Conservation (phyloP, 2,113 vertebrate genomes). For the Zosterops hypoxanthus region DNA sequence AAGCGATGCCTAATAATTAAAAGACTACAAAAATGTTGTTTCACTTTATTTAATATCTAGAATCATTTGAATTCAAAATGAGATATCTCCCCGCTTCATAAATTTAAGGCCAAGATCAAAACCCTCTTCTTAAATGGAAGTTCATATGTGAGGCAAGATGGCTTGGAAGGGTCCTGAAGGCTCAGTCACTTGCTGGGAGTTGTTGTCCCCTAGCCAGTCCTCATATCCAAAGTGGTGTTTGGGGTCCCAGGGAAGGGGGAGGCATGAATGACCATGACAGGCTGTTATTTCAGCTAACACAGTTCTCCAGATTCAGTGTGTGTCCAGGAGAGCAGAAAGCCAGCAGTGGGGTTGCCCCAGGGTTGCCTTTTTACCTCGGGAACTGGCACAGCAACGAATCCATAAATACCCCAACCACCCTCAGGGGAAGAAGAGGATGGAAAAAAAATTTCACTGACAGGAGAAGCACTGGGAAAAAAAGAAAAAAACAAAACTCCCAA, state of each 20-base stretch:
- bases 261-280: background rate
- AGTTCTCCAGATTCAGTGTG: background rate
- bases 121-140: background rate
- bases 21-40: background rate
- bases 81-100: background rate
- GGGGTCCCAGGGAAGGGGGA: background rate
- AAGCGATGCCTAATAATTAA: background rate
- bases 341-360: background rate
- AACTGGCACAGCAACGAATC: background rate
- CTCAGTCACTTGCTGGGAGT: background rate
- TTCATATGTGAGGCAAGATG: background rate
- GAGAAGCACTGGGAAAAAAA: background rate
- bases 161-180: background rate
- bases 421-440: background rate
- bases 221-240: background rate
- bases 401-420: background rate
- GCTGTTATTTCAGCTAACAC: background rate
- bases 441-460: slow-evolving; percentile 32
- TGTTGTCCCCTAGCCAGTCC: background rate
- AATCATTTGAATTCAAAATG: background rate
- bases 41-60: background rate
- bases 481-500: background rate
- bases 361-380: background rate
- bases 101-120: background rate
- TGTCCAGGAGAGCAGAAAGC: background rate